These are phyloP conservation scores for Fragum fragum DNA, from an alignment of 2,888 invertebrate species.

Conservation along the genomic window DNA sequence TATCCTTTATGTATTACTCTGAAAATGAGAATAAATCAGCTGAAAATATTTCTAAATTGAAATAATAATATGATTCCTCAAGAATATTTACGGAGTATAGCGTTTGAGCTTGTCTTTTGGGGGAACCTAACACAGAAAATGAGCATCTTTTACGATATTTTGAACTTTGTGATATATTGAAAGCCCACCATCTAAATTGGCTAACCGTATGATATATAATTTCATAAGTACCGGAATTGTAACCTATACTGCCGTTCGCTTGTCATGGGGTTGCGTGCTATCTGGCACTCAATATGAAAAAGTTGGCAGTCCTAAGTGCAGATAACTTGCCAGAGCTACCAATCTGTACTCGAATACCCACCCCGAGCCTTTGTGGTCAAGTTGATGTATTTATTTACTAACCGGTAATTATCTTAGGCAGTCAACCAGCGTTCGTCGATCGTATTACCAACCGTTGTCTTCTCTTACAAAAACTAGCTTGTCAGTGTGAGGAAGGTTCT, in stretches of 20 bases:
- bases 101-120: too few species aligned
- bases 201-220: constrained; percentile 4
- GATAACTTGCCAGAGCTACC: constrained; percentile 50
- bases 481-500: constrained; percentile 47
- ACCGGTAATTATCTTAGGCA: constrained; percentile 65
- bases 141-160: too few species aligned
- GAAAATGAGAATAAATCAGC: too few species aligned
- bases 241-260: background rate
- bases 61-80: too few species aligned
- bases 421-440: constrained; percentile 56
- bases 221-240: constrained; percentile 5
- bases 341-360: constrained; percentile 59
- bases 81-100: too few species aligned
- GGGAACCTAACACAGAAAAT: too few species aligned
- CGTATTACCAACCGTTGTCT: constrained; percentile 66
- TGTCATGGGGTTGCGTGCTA: constrained; percentile 56
- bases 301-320: constrained; percentile 51
- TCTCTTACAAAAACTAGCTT: constrained; percentile 68
- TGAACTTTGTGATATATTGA: too few species aligned
- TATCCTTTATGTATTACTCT: too few species aligned
- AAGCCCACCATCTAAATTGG: too few species aligned
- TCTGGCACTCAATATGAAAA: constrained; percentile 53
- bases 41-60: too few species aligned
- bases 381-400: constrained; percentile 63
- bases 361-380: constrained; percentile 64